Base-by-base conservation (phyloP, 2,797 vertebrate species). In the Spea hammondii region DNA sequence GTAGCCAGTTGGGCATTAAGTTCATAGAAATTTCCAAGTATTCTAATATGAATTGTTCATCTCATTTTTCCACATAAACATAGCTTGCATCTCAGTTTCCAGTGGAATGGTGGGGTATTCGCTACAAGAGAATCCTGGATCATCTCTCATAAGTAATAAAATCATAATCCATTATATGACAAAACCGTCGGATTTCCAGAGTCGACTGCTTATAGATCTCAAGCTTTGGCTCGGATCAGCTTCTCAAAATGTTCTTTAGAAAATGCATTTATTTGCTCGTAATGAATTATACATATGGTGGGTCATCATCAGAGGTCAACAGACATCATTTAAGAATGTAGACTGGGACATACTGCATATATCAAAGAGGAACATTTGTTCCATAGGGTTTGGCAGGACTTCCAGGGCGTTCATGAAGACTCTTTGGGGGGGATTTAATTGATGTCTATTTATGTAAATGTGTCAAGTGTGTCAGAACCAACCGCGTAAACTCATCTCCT, bases 51-150 rank as follows among this genome's bases (percentile, higher is more conserved):
- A 79, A 64, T 64, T 49, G 72, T 13, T 70, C 78, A 70, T 60
- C 49, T 51, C 6, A 64, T 66, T 72, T 80, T 80, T 80, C 79
- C 79, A 80, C 79, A 80, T 80, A 76, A 80, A 80, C 17, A 60
- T 14, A 64, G 60, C 60, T 65, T 57, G 60, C 74, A 48, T 72
- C 67, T 75, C 50, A 57, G 44, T 76, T 80, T 80, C 79, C 79
- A 80, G 46, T 50, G 68, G 67, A 51, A 64, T 4, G 49, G 51
- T 54, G 49, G 59, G 32, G 57, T 64, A 64, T 79, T 69, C 44
- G 72, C 54, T 62, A 74, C 60, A 73, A 66, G 32, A 51, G 62
- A 51, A 74, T 59, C 64, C 55, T 79, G 78, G 71, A 79, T 45
- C 54, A 3, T 46, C 70, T 59, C 55, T n/a, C 67, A n/a, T 45